These are phyloP conservation scores for Athene noctua DNA, from an alignment of 2,113 vertebrate genomes.

Conservation along the genomic window DNA sequence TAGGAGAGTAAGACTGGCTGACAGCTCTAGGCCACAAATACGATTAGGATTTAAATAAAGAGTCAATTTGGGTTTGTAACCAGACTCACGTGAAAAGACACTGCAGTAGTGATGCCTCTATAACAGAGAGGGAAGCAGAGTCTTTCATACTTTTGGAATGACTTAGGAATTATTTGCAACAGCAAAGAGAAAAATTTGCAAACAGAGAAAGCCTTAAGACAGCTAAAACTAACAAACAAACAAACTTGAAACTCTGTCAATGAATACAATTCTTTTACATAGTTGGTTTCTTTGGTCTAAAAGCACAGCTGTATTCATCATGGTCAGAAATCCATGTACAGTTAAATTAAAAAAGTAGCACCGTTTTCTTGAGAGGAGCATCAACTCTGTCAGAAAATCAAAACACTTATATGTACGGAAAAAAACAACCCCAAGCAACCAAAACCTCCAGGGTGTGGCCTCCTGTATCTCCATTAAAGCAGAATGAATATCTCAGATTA, in stretches of 20 bases:
- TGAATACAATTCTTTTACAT: neutral
- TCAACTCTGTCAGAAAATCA: neutral
- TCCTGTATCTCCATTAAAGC: neutral
- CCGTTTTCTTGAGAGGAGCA: neutral
- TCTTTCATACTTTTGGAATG: neutral
- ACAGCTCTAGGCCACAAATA: slow-evolving; percentile 60
- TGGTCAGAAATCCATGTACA: neutral
- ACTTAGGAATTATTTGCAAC: neutral
- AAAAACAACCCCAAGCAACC: neutral
- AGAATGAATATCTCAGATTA: neutral
- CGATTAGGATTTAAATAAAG: slow-evolving; percentile 62
- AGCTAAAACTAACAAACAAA: neutral
- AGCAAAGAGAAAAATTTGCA: neutral
- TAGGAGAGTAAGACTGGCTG: slow-evolving; percentile 11
- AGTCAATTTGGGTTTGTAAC: neutral
- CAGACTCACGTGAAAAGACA: neutral
- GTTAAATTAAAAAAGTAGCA: neutral
- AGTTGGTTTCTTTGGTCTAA: neutral
- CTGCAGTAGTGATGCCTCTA: neutral
- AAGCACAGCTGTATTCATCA: neutral
- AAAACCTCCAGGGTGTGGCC: neutral
- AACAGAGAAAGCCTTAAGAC: neutral
- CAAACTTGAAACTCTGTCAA: neutral
- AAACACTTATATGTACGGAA: neutral
- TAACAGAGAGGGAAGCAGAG: neutral